These are phyloP conservation scores for Prunella strophiata DNA, from an alignment of 2,797 vertebrate species.

Conservation along the genomic window DNA sequence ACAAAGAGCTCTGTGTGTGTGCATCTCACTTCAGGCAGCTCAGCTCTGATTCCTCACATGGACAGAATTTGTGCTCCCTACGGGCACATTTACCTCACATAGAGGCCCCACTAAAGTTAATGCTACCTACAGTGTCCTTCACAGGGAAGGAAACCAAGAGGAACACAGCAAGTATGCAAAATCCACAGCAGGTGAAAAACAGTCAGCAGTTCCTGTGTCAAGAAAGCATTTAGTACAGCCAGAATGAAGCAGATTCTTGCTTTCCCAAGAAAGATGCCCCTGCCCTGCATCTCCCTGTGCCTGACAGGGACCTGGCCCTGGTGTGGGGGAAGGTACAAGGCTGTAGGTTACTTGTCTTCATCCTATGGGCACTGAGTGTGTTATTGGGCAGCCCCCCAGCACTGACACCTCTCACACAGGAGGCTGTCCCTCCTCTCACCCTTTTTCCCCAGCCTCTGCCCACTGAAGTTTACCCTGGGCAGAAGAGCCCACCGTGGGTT, in stretches of 20 bases:
- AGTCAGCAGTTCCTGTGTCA: background rate
- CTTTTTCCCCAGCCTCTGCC: background rate
- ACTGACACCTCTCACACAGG: fast-evolving
- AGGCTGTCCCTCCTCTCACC: background rate
- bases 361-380: fast-evolving
- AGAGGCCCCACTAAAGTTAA: background rate
- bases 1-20: background rate
- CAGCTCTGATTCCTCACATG: background rate
- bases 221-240: background rate
- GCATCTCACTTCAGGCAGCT: background rate
- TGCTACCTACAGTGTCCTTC: background rate
- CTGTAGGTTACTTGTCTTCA: background rate
- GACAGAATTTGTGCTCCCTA: background rate
- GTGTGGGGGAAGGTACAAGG: fast-evolving
- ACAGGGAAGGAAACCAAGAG: background rate
- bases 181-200: background rate
- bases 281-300: background rate
- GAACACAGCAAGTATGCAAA: background rate
- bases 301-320: background rate
- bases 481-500: fast-evolving
- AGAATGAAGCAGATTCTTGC: background rate
- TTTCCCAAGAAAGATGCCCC: background rate
- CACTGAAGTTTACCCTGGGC: background rate
- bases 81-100: background rate
- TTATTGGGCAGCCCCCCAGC: fast-evolving